These are phyloP conservation scores for Pterocles orientalis DNA, from an alignment of 2,113 vertebrate species.

Conservation along the genomic window DNA sequence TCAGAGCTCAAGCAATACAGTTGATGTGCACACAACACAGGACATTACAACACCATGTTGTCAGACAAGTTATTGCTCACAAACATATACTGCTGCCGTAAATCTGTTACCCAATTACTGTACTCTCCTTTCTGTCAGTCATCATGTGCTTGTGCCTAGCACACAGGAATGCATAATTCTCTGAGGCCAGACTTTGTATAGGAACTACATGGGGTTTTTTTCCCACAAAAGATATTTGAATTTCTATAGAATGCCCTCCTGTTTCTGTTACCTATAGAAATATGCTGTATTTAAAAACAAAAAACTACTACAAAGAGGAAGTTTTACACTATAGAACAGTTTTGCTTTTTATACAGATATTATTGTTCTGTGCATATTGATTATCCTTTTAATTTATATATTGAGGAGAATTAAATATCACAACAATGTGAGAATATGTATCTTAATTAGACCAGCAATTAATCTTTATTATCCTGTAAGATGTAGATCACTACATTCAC, in stretches of 20 bases:
- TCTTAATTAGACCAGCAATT: slow-evolving; percentile 55
- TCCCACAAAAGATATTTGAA: background rate
- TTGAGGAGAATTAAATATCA: background rate
- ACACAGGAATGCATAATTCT: background rate
- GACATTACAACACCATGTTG: slow-evolving; percentile 32
- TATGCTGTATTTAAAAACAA: background rate
- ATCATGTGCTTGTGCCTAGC: background rate
- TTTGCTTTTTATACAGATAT: background rate
- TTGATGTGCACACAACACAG: background rate
- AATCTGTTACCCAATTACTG: slow-evolving; percentile 1
- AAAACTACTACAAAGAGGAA: background rate
- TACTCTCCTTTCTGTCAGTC: background rate
- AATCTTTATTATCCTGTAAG: slow-evolving; percentile 36
- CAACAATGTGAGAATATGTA: background rate
- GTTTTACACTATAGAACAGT: background rate
- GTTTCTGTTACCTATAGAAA: background rate
- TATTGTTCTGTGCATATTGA: background rate
- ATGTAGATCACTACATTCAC: slow-evolving; percentile 42
- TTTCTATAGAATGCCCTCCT: background rate
- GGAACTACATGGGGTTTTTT: background rate
- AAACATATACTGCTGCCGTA: background rate
- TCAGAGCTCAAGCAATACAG: slow-evolving; percentile 43
- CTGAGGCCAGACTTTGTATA: background rate
- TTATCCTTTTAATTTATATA: background rate
- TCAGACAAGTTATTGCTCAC: slow-evolving; percentile 33